Evolutionary conservation across 2,888 invertebrate species (phyloP), one percentile per base, ranked within the genome.

Genomic region (Meliscaeva auricollis): DNA sequence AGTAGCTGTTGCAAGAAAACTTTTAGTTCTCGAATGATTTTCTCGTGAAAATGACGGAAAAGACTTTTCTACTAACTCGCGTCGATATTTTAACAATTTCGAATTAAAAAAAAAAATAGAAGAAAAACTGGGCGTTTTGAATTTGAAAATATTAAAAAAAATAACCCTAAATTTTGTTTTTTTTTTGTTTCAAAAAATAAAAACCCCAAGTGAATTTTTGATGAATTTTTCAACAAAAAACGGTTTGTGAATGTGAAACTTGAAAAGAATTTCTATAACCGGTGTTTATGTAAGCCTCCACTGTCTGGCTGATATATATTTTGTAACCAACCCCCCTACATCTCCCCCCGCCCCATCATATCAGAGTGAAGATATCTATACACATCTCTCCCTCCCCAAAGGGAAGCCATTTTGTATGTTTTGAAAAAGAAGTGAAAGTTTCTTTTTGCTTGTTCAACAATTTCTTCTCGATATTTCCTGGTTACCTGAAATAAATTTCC

Each of bases 31-130:
- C 74, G 73, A 70, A 77, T 66, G 87, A 70, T 81, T 78, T 82
- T 82, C 87, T 70, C 77, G 87, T 87, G 82, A 87, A 73, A 87
- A 87, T 87, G 87, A 81, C 87, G 87, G 87, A 87, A 87, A 77
- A 80, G 60, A 87, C 81, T 41, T 58, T 81, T 44, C 62, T 58
- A 52, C 54, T 38, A 35, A 8, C 50, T 26, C 26, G 26, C 6
- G 50, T 35, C n/a, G 20, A 70, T 60, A 78, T 58, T n/a, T 62
- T 50, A 81, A 70, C 9, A 48, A 73, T 70, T 78, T 64, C 77
- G 78, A 74, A 74, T 20, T 54, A 44, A 44, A 15, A 11, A 15
- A 15, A 22, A 66, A 66, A 15, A 48, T n/a, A n/a, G 13, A 17
- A 60, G 0, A 9, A 17, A 22, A 41, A 26, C 48, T 52, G 41